A percentile compares a stretch with the other conserved stretches of the same genome.
These are phyloP conservation scores for Phoeniculus purpureus DNA, from an alignment of 2,797 vertebrate species.

Conservation along the genomic window DNA sequence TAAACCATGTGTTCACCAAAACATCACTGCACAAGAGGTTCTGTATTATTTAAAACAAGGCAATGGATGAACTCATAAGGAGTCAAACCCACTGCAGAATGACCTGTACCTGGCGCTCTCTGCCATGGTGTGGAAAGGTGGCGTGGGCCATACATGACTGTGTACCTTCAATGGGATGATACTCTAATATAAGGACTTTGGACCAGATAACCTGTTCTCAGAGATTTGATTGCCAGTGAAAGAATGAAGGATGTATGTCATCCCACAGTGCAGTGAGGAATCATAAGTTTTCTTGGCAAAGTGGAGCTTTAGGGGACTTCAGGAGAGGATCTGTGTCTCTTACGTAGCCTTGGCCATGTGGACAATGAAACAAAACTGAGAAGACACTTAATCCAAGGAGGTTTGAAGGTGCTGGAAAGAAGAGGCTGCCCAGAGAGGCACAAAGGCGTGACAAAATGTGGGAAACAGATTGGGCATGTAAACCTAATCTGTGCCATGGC, in stretches of 20 bases:
- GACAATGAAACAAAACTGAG: background rate
- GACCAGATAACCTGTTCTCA: background rate
- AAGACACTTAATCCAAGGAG: background rate
- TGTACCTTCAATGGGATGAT: rapidly evolving
- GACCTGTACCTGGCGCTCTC: background rate
- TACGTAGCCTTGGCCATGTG: background rate
- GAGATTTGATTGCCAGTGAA: background rate
- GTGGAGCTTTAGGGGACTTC: background rate
- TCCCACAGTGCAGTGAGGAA: background rate
- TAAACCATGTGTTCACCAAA: background rate
- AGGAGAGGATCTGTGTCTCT: background rate
- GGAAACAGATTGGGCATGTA: background rate
- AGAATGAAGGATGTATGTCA: rapidly evolving
- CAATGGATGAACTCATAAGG: background rate
- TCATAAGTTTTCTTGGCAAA: background rate
- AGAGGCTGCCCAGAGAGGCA: background rate
- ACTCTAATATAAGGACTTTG: rapidly evolving
- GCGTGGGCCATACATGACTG: rapidly evolving
- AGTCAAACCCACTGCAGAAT: background rate
- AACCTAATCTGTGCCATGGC: background rate
- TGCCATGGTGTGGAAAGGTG: background rate
- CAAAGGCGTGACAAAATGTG: background rate
- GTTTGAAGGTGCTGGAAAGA: background rate
- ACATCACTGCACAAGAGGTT: background rate
- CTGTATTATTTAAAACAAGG: background rate